Base-by-base conservation (phyloP, 2,888 invertebrate species). In the Macaria notata region DNA sequence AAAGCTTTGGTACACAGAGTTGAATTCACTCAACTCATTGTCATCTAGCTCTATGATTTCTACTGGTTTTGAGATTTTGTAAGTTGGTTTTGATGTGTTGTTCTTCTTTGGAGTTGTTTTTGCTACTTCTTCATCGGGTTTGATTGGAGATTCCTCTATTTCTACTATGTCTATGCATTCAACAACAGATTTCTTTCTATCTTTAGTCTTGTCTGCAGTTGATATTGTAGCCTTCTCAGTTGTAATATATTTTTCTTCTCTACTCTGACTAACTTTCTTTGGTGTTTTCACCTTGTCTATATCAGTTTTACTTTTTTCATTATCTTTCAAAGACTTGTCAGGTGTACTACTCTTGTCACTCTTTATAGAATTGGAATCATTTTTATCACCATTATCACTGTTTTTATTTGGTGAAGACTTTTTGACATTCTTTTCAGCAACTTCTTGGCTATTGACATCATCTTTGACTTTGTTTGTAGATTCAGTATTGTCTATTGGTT, bases 1-100 rank as follows among this genome's bases (percentile, higher is more conserved):
- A 64, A 92, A 91, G 38, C 65, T 79, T 72, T 85, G 85, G 66
- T 88, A 92, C 0, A 78, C 69, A 5, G 85, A 75, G 72, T 84
- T 80, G 59, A 88, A 89, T 72, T 88, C 86, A 64, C 59, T 69
- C 39, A 56, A 56, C 29, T 58, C 62, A 36, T 56, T 57, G 3
- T 59, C 51, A 29, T 54, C 51, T 8, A 59, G 9, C 19, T 38
- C 31, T 42, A 49, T 51, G 6, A 60, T 43, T 50, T 49, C 52
- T 53, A 47, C 63, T 47, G 41, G 8, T n/a, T 47, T 30, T 46
- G 9, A 47, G n/a, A 63, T 55, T 4, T 55, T 51, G 54, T 42
- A 59, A 56, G 46, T 56, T 59, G 54, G 49, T 53, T 58, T 57
- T 42, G 54, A 42, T 4, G 31, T 31, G 33, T 51, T 54, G 42